Conservation (phyloP, 2,888 invertebrate species). For the Ischnus inquisitorius region DNA sequence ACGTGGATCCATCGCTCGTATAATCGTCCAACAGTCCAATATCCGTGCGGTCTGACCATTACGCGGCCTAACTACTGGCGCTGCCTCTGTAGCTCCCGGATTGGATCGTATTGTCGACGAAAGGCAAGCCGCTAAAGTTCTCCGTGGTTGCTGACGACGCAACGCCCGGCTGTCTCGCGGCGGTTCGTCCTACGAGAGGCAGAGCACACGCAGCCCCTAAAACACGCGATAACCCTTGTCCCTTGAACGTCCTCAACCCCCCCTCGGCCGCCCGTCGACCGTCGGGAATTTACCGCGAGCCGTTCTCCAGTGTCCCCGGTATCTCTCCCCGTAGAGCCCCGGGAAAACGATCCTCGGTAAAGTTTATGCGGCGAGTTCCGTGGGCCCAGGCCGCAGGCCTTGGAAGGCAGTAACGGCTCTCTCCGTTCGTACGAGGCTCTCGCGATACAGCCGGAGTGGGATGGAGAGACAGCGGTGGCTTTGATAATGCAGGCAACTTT, state of each 20-base stretch:
- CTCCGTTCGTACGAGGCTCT: too few species aligned
- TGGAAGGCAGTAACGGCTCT: neutral
- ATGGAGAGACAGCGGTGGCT: slow-evolving; percentile 72
- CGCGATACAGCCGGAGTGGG: neutral
- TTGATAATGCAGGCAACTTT: slow-evolving; percentile 83
- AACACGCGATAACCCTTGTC: slow-evolving; percentile 12
- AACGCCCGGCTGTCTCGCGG: slow-evolving; percentile 10
- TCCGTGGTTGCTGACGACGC: slow-evolving; percentile 4
- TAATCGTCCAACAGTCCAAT: slow-evolving; percentile 24
- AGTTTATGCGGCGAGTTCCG: slow-evolving; percentile 2
- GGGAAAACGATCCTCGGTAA: slow-evolving; percentile 19
- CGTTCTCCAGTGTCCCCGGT: neutral
- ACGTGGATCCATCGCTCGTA: slow-evolving; percentile 7
- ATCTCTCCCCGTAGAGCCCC: neutral
- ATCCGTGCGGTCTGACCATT: slow-evolving; percentile 28
- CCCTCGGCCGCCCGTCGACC: neutral
- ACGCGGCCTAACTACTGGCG: slow-evolving; percentile 21
- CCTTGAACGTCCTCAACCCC: neutral
- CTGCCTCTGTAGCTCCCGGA: slow-evolving; percentile 22
- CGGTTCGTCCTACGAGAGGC: neutral
- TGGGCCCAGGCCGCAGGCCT: neutral
- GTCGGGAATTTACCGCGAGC: neutral
- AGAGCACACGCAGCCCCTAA: neutral
- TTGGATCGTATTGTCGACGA: slow-evolving; percentile 27
- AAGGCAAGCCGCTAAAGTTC: neutral